Evolutionary conservation across 2,888 invertebrate genomes (phyloP), one percentile per base, ranked within the genome.

Genomic region (Cataglyphis albicans): DNA sequence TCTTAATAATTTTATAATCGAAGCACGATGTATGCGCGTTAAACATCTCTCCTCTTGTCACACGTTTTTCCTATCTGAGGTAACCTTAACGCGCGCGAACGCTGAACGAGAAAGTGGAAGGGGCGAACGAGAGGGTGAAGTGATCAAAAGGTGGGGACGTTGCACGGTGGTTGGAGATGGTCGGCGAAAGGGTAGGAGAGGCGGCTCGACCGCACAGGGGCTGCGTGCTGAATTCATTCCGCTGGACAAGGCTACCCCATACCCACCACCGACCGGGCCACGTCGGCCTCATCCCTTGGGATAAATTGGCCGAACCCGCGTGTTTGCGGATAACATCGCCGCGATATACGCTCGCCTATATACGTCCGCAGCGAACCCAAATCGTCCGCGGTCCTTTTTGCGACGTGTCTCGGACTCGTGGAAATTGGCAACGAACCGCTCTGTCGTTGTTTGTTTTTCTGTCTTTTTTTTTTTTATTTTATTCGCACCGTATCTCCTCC

Each of bases 271-370:
- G 73, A n/a, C 88, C 89, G 72, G 85, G 85, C 90, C 81, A 90
- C 91, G 92, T 88, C 88, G 91, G 89, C 90, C 92, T 91, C 93
- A 91, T 94, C 93, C 92, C 93, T 92, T 90, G 93, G 94, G 94
- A 94, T 93, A 93, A 94, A 94, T 94, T 94, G 94, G 93, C 91
- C 93, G 91, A 92, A 92, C 91, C 92, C 93, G 91, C 92, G 93
- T 94, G 93, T 94, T 94, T 93, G 93, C 92, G 93, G 92, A 93
- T 93, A 93, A 94, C 94, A 94, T 93, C 90, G 92, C 89, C 90
- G 88, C 92, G 89, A 92, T 92, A 91, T 92, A 92, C 90, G 89
- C 84, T 86, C 84, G 88, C 83, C 90, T 86, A 91, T 88, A 83
- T 87, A 87, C 83, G 80, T 83, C 84, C 84, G 85, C 84, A 67